Evolutionary conservation across 2,113 vertebrate genomes (phyloP), one percentile per base, ranked within the genome.

Genomic region (Pelmatolapia mariae): DNA sequence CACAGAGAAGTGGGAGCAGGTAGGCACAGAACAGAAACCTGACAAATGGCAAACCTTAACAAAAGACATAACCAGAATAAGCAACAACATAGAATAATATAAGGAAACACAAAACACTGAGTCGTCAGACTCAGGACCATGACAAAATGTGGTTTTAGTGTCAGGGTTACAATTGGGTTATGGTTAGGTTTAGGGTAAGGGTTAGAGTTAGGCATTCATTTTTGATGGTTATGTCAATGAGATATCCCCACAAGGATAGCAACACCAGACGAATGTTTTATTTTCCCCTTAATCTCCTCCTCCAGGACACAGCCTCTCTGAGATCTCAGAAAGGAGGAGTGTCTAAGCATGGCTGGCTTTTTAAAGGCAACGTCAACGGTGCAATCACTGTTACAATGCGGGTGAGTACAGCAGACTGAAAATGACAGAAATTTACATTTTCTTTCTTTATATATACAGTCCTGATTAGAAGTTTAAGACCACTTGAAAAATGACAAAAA

Each of bases 281-380:
- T 50, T 24, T 90, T 47, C 7, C 82, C 13, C 29, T n/a, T 53
- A 43, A 24, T 43, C 16, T 84, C 53, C 79, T 73, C 56, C 90
- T 24, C 79, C 91, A 99, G 99, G 99, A 99, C 90, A 96, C 98
- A 4, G 97, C 98, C 33, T 99, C 98, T 71, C 97, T 99, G 2
- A 97, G 98, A 2, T 98, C 98, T 85, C 98, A 99, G 95, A 99
- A 98, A 93, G 99, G 98, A 22, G 98, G 98, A 11, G 97, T 99
- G 91, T 98, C 98, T 52, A 99, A 98, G 91, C 98, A 99, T 15
- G 98, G 99, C 91, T 99, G 99, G 99, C 95, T 99, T 22, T 97
- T 98, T 96, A 99, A 99, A 96, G 98, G 98, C 95, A 99, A 99
- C 94, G 97, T 99, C 97, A 99, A 99, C 90, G 98, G 98, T 71